A percentile compares a stretch with the other conserved stretches of the same genome.
Conservation (phyloP, 2,113 vertebrate genomes). For the Vireo altiloquus region DNA sequence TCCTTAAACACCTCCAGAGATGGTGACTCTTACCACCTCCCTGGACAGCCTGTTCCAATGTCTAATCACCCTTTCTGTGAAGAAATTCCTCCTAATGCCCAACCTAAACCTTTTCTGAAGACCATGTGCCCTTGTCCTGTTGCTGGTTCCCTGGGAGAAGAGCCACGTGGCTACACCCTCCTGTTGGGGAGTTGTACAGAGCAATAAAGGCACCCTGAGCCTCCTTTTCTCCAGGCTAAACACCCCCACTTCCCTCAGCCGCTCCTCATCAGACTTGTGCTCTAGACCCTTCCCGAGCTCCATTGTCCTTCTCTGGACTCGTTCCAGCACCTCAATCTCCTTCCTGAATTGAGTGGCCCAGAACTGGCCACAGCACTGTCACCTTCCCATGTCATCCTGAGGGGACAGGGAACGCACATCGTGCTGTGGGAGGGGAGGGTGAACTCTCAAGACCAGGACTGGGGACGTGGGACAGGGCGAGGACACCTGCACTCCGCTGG, state of each 20-base stretch:
- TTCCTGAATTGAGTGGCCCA: background rate
- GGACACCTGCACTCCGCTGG: background rate
- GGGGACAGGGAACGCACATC: background rate
- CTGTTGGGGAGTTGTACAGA: background rate
- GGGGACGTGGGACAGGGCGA: background rate
- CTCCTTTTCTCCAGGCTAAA: background rate
- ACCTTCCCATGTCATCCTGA: background rate
- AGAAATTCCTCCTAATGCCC: background rate
- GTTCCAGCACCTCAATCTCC: background rate
- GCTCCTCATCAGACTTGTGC: too few species aligned
- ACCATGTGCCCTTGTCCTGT: background rate
- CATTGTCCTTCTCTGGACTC: background rate
- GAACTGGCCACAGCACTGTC: background rate
- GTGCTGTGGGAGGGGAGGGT: background rate
- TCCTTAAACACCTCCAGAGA: background rate
- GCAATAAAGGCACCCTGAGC: rapidly evolving
- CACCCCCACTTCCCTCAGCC: background rate
- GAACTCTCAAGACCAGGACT: background rate
- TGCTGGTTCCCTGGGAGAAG: background rate
- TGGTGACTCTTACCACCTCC: rapidly evolving
- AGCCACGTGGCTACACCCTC: background rate
- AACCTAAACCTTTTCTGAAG: background rate
- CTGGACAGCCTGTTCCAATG: rapidly evolving
- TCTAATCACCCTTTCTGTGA: background rate
- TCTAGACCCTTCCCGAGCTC: background rate